Evolutionary conservation across 2,113 vertebrate species (phyloP), one percentile per base, ranked within the genome.

Genomic region (Sinosuthora webbiana): DNA sequence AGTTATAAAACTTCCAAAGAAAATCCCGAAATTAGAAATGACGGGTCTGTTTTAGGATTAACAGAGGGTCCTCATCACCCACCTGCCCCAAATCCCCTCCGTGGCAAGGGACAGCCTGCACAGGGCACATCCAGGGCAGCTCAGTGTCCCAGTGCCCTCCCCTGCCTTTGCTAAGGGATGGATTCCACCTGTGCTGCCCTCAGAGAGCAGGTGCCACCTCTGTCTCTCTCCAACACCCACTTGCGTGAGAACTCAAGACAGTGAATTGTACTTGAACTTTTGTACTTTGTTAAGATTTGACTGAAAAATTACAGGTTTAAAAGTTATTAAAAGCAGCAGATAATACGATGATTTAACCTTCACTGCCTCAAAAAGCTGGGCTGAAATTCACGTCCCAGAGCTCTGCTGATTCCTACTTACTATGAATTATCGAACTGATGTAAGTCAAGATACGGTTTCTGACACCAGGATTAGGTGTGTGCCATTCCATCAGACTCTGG

Each of bases 231-330:
- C 73, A 74, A 27, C 59, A 62, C 9, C 53, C 53, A 44, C 31
- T 30, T 86, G 59, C 89, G 37, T 41, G 45, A 88, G 80, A 88
- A 94, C 62, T 86, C 59, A 64, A 76, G 31, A 17, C 45, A 65
- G n/a, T 28, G 49, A 86, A 42, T 47, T 60, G 53, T 41, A 64
- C 45, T 90, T 94, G 75, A 92, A 92, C 89, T 94, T 95, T 55
- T 39, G 45, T 49, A 73, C 64, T 80, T 89, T 25, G 59, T 83
- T 44, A 87, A 80, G 49, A 25, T 65, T 73, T 62, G 63, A 92
- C 50, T 90, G 86, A 86, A 90, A 62, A 90, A 84, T 75, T 79
- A 73, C 67, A 83, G 82, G 77, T 39, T 87, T 89, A 52, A 25
- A 75, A 91, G 87, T 68, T 84, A 91, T 82, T 93, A 75, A 75